phyloP scores from a whole-genome alignment of 2,797 vertebrate genomes.

The Clarias pachynema region DNA sequence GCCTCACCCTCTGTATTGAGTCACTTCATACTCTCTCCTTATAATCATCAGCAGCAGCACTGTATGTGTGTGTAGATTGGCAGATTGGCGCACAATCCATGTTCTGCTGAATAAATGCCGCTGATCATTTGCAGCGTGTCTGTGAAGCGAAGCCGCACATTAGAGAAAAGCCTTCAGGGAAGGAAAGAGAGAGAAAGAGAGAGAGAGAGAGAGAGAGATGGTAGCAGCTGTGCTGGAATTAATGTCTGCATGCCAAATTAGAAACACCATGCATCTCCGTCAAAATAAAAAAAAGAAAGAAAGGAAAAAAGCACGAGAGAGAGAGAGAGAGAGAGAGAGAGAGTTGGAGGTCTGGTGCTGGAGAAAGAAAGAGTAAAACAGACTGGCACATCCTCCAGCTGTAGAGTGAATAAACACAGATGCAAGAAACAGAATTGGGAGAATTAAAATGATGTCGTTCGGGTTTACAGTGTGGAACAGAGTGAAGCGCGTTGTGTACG shows the following conservation, averaged over 20 bases:
- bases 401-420: conserved; percentile 46
- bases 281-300: conserved; percentile 69
- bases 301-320: conserved; percentile 57
- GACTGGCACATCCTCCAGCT: conserved; percentile 37
- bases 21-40: not conserved
- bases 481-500: not conserved
- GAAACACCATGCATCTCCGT: conserved; percentile 86
- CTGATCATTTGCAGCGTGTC: conserved; percentile 90
- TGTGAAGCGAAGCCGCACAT: conserved; percentile 89
- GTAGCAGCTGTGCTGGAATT: conserved; percentile 91
- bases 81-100: conserved; percentile 80
- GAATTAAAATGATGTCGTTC: conserved; percentile 22
- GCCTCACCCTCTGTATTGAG: not conserved
- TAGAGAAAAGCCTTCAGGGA: conserved; percentile 86
- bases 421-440: conserved; percentile 19
- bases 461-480: conserved; percentile 13
- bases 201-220: conserved; percentile 66
- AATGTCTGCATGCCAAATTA: conserved; percentile 89
- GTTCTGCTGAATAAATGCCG: conserved; percentile 92
- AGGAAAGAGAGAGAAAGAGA: conserved; percentile 60
- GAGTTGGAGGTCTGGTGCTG: conserved; percentile 5
- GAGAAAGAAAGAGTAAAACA: conserved; percentile 27
- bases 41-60: conserved; percentile 21
- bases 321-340: conserved; percentile 50
- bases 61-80: conserved; percentile 31